Evolutionary conservation across 2,888 invertebrate genomes (phyloP), one percentile per base, ranked within the genome.

Genomic region (Drosophila dives): DNA sequence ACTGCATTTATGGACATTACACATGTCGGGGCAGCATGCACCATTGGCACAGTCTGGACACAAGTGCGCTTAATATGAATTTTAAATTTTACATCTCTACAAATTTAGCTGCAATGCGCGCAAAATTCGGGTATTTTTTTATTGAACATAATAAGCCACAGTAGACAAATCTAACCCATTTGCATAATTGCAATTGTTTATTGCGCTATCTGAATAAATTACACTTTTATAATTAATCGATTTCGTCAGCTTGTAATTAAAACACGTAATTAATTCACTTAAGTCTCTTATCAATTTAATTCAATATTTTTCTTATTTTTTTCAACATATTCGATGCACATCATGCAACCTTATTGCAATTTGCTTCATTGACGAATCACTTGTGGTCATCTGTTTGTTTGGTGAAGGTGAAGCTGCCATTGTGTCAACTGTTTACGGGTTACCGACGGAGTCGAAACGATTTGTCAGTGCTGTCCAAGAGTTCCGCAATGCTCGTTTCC

Each of bases 381-480:
- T 81, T 76, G 48, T 34, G 58, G 55, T 51, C 40, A 69, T 59
- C 67, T 67, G 61, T 53, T 64, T 50, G 53, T 15, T 10, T 7
- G 17, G 7, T 34, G 33, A 2, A 11, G 23, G 34, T 23, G 23
- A 23, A 2, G 20, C 12, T 20, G 20, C 1, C 8, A 60, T 60
- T 80, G 79, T 45, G 55, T 34, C 26, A 72, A 56, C 51, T 61
- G 61, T 66, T 61, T 58, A 72, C 6, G 33, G 45, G 51, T 38
- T 15, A 49, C 11, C 36, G 49, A 40, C n/a, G n/a, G 29, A 69
- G 66, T 66, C 54, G 54, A 69, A 85, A 64, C 73, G 78, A 89
- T 84, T 84, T 89, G 83, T 89, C 89, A 73, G 71, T 49, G 64
- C 66, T 61, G 75, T 64, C 48, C 56, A 50, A 65, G 64, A 55